Percentiles rank a stretch among this genome's conserved stretches.
Evolutionary conservation across 2,888 invertebrate genomes (phyloP).

Genomic region (Pseudolycoriella hygida): DNA sequence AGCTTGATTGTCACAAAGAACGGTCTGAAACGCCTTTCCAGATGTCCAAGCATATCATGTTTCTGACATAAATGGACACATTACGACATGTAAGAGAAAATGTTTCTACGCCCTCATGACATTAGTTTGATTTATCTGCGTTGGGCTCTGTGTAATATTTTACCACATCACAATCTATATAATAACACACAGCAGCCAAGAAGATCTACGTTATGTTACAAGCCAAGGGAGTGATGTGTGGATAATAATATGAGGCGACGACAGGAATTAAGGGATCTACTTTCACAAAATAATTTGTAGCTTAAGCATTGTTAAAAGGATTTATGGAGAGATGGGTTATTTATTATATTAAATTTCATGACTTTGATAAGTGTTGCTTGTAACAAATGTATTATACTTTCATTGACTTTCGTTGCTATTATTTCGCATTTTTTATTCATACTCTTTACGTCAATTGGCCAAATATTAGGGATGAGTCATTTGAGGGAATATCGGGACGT

Average conservation of each 20-base stretch:
- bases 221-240: background rate
- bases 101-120: slow-evolving; percentile 16
- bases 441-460: too few relatives aligned
- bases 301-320: background rate
- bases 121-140: slow-evolving; percentile 18
- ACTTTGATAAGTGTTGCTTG: background rate
- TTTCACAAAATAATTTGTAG: background rate
- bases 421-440: too few relatives aligned
- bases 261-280: slow-evolving; percentile 4
- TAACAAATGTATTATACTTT: too few relatives aligned
- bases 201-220: too few relatives aligned
- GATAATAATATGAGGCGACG: slow-evolving; percentile 2
- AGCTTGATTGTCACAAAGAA: slow-evolving; percentile 7
- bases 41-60: slow-evolving; percentile 15
- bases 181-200: too few relatives aligned
- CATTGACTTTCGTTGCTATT: too few relatives aligned
- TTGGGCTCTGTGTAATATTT: slow-evolving; percentile 1
- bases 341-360: background rate
- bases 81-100: slow-evolving; percentile 13
- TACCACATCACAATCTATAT: background rate
- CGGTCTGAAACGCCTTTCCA: slow-evolving; percentile 5
- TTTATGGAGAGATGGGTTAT: background rate
- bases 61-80: slow-evolving; percentile 23
- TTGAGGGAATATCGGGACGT: too few relatives aligned
- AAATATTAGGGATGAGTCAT: too few relatives aligned